Base-by-base conservation (phyloP, 2,888 invertebrate genomes). In the Frankliniella intonsa region DNA sequence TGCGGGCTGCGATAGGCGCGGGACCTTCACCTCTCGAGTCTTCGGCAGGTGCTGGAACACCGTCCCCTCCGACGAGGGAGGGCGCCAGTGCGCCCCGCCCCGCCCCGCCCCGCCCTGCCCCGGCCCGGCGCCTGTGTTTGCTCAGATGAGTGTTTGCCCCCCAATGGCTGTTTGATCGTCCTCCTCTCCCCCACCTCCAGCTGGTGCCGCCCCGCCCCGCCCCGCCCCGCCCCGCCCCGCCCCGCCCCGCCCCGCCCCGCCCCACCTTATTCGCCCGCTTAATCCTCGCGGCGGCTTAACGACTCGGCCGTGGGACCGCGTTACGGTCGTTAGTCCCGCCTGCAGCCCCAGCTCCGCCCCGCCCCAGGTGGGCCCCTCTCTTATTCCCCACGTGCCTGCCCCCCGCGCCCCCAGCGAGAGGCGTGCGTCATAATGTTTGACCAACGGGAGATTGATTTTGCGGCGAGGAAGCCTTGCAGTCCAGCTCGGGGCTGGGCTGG, bases 121-220 rank as follows among this genome's bases (percentile, higher is more conserved):
- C 11, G 69, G 25, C 22, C 22, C 25, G 69, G 19, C 5, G 69
- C 25, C 22, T 3, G 22, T 76, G 69, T 76, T 76, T 76, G 69
- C 69, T 12, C 69, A 25, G 69, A 76, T 76, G 69, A 25, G 25
- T 25, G 69, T 22, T 76, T 76, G 69, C 69, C 69, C 38, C 38
- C 12, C 25, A 25, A 76, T 76, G 69, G 69, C 69, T 76, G 69
- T 76, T 76, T 76, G 69, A 76, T 76, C 69, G 25, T 25, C 25
- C 38, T 76, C 55, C 9, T 14, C 65, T 27, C 80, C 38, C 49
- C 80, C 38, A 27, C 50, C 80, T 9, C 25, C 49, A 80, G 27
- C n/a, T 10, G 38, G 17, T n/a, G n/a, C n/a, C n/a, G n/a, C 38
- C 25, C 50, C 38, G 76, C 25, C 69, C 81, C 62, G 27, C 81